phyloP scores from a whole-genome alignment of 2,113 vertebrate genomes.

The Cebus imitator region DNA sequence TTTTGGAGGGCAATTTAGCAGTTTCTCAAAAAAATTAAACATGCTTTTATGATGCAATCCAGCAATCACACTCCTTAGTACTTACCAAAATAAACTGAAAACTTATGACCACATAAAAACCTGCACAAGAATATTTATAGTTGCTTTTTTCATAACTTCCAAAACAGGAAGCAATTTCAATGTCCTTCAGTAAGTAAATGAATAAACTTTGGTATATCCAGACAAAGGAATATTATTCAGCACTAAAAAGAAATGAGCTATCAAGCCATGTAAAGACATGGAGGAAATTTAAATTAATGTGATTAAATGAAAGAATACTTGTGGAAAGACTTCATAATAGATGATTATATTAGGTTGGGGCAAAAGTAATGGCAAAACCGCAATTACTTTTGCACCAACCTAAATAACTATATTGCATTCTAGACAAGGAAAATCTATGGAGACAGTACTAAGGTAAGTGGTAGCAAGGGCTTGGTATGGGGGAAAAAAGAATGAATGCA shows the following conservation, averaged over 20 bases:
- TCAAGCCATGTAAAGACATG: neutral
- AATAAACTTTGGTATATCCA: neutral
- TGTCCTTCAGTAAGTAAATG: neutral
- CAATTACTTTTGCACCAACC: too few species aligned
- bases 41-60: neutral
- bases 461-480: neutral
- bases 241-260: neutral
- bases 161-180: neutral
- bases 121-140: neutral
- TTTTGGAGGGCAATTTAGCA: too few species aligned
- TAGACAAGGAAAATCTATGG: neutral
- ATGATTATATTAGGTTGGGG: too few species aligned
- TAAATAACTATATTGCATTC: neutral
- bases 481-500: neutral
- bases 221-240: neutral
- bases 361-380: too few species aligned
- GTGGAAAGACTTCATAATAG: neutral
- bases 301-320: neutral
- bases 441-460: neutral
- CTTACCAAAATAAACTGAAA: neutral
- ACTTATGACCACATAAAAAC: neutral
- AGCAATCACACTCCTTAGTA: neutral
- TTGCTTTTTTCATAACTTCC: neutral
- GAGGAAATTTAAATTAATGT: neutral
- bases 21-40: too few species aligned